Conservation (phyloP, 2,797 vertebrate genomes). For the Catharus ustulatus region DNA sequence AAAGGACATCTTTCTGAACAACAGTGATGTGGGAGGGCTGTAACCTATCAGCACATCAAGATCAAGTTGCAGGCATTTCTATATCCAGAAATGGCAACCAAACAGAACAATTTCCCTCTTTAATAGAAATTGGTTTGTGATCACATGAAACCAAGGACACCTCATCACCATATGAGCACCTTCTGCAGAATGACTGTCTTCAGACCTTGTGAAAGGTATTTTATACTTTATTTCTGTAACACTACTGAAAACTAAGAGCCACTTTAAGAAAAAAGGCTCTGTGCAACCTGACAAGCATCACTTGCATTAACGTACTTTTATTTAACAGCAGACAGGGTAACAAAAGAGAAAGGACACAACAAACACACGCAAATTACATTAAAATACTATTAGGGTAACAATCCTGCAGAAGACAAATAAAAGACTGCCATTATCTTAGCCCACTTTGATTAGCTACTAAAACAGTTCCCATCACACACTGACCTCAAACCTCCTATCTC, state of each 20-base stretch:
- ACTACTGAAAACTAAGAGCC: constrained; percentile 48
- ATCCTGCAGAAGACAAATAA: neutral
- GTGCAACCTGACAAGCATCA: constrained; percentile 43
- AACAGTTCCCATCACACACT: neutral
- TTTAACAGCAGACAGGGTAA: constrained; percentile 41
- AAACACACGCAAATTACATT: neutral
- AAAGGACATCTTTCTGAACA: neutral
- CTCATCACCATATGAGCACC: neutral
- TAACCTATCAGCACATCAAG: constrained; percentile 11
- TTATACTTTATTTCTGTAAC: constrained; percentile 27
- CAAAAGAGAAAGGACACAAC: neutral
- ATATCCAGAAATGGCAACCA: neutral
- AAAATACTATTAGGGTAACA: neutral
- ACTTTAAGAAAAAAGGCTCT: constrained; percentile 25
- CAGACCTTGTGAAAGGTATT: neutral
- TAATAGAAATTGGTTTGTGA: neutral
- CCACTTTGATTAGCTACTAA: neutral
- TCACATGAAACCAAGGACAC: neutral
- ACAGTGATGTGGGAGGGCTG: neutral
- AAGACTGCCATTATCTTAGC: neutral
- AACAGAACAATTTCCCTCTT: neutral
- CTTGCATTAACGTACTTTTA: constrained; percentile 42
- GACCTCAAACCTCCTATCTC: neutral
- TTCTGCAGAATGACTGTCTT: neutral
- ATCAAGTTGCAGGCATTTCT: neutral